A percentile compares a stretch with the other conserved stretches of the same genome.
Evolutionary conservation across 2,113 vertebrate species (phyloP).

Genomic region (Menura novaehollandiae): DNA sequence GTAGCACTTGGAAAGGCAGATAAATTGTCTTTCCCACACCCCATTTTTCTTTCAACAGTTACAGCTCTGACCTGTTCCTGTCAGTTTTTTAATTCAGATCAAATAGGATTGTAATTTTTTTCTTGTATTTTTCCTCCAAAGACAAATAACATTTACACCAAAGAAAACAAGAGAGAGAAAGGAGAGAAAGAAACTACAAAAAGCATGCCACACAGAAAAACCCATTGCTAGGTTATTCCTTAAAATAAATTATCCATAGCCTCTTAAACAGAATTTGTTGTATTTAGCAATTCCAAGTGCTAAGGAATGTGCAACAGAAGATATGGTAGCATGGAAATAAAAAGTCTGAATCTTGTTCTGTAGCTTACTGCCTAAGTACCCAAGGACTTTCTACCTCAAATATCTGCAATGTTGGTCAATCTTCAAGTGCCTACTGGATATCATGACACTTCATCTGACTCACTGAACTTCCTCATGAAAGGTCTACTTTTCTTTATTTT

Average conservation of each 20-base stretch:
- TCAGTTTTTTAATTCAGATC: slow-evolving; percentile 29
- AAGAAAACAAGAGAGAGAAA: not conserved
- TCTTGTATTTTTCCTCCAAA: not conserved
- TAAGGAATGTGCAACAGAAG: not conserved
- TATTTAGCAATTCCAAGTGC: not conserved
- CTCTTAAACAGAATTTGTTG: not conserved
- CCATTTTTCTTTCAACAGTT: slow-evolving; percentile 7
- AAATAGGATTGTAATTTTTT: not conserved
- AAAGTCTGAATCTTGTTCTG: not conserved
- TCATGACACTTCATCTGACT: not conserved
- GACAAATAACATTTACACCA: not conserved
- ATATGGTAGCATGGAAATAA: not conserved
- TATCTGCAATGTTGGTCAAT: not conserved
- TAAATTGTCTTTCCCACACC: not conserved
- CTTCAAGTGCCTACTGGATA: not conserved
- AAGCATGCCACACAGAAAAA: not conserved
- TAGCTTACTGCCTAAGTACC: not conserved
- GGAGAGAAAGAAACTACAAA: not conserved
- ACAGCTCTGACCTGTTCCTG: slow-evolving; percentile 28
- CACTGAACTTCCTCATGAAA: not conserved
- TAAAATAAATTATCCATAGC: not conserved
- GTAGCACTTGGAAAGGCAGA: slow-evolving; percentile 53
- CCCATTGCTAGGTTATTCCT: not conserved
- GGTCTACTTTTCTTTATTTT: not conserved
- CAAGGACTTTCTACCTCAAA: not conserved